Evolutionary conservation across 2,888 invertebrate species (phyloP).

Genomic region (Drosophila anomelani): DNA sequence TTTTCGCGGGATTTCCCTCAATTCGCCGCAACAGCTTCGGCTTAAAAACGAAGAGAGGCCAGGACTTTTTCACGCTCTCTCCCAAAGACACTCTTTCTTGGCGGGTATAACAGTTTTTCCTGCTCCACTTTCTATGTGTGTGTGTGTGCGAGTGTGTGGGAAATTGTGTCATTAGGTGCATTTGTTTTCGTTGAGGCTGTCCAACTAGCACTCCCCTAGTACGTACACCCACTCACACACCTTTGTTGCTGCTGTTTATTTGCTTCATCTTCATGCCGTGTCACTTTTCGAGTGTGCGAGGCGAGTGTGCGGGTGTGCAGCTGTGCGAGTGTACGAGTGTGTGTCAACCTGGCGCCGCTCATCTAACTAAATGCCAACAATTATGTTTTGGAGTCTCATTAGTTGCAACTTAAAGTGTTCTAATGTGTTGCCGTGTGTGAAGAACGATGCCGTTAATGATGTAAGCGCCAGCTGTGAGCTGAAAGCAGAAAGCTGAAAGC

Average conservation of each 20-base stretch:
- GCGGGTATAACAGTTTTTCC: conserved; percentile 53
- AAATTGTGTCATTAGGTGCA: conserved; percentile 80
- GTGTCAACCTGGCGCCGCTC: conserved; percentile 52
- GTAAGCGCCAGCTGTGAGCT: conserved; percentile 56
- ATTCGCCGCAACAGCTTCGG: conserved; percentile 44
- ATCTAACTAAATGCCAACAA: conserved; percentile 74
- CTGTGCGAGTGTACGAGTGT: conserved; percentile 20
- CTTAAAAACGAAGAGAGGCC: conserved; percentile 19
- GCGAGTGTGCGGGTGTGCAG: conserved; percentile 19
- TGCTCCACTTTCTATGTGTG: conserved; percentile 39
- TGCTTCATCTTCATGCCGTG: conserved; percentile 61
- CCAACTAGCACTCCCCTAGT: conserved; percentile 37
- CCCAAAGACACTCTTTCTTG: conserved; percentile 1
- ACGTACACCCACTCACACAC: neutral
- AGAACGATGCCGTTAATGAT: conserved; percentile 78
- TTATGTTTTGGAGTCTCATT: conserved; percentile 78
- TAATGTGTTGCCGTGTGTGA: conserved; percentile 61
- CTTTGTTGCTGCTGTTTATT: conserved; percentile 51
- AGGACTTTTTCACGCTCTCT: conserved; percentile 10
- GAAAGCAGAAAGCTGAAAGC: conserved; percentile 13
- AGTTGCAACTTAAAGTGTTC: conserved; percentile 72
- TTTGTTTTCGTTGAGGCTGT: conserved; percentile 75
- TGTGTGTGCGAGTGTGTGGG: conserved; percentile 43
- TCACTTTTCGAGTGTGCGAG: conserved; percentile 50
- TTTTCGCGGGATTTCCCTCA: conserved; percentile 31